Conservation (phyloP, 2,888 invertebrate species). For the Apotomis turbidana region DNA sequence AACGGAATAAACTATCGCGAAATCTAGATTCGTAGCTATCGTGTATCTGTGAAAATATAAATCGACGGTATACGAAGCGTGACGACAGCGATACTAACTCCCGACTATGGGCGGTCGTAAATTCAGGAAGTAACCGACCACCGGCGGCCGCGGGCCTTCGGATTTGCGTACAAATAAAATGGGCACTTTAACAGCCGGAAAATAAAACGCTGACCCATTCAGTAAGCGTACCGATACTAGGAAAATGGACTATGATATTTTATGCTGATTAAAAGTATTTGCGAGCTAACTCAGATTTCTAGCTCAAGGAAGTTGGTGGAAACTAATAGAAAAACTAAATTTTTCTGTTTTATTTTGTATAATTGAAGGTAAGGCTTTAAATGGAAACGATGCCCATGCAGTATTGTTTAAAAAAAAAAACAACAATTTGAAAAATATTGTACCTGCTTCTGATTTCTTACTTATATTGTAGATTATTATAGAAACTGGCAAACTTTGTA, state of each 20-base stretch:
- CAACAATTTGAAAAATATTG: too few species aligned
- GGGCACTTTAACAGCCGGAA: conserved; percentile 71
- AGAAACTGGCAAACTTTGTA: too few species aligned
- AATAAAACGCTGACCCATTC: conserved; percentile 60
- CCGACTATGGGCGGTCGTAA: conserved; percentile 69
- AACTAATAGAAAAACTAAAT: background rate
- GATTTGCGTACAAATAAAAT: conserved; percentile 79
- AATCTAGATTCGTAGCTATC: conserved; percentile 42
- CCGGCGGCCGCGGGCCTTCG: conserved; percentile 63
- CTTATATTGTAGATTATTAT: too few species aligned
- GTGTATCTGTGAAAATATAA: conserved; percentile 68
- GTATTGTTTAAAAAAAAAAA: background rate
- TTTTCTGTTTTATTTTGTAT: background rate
- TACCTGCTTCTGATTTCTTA: too few species aligned
- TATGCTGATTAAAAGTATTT: conserved; percentile 28
- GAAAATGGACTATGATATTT: conserved; percentile 33
- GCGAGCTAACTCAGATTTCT: conserved; percentile 5
- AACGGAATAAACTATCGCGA: conserved; percentile 29
- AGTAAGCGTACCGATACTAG: conserved; percentile 49
- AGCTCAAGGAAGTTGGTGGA: background rate
- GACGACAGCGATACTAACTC: conserved; percentile 76
- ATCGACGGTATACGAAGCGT: conserved; percentile 74
- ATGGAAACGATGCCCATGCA: background rate
- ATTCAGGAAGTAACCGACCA: conserved; percentile 74
- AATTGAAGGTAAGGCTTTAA: background rate